These are phyloP conservation scores for Pocota personata DNA, from an alignment of 2,888 invertebrate genomes.

Conservation along the genomic window DNA sequence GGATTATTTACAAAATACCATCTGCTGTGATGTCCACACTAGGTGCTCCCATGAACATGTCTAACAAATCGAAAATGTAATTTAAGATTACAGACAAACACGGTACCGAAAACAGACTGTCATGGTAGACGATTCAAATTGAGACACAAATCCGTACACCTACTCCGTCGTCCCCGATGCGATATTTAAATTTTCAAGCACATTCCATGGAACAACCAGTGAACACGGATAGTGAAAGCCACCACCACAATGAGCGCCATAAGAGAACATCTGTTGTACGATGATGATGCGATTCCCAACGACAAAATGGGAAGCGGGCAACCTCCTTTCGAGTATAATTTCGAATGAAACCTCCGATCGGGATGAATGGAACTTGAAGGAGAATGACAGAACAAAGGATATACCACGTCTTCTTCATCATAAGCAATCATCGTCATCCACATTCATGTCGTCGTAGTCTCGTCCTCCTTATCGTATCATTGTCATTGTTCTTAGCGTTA, in stretches of 20 bases:
- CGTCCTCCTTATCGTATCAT: constrained; percentile 53
- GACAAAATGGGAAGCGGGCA: neutral
- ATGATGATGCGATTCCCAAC: neutral
- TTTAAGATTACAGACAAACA: constrained; percentile 2
- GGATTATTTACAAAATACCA: constrained; percentile 40
- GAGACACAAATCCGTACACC: neutral
- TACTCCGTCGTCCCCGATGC: neutral
- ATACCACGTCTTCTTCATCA: constrained; percentile 61
- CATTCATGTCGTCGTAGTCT: constrained; percentile 56
- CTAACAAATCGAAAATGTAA: constrained; percentile 44
- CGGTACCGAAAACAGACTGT: neutral
- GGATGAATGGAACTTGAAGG: constrained; percentile 51
- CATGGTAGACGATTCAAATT: neutral
- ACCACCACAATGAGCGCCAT: neutral
- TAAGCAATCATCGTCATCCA: constrained; percentile 55
- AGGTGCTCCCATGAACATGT: constrained; percentile 11
- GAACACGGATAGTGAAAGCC: neutral
- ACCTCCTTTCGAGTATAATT: constrained; percentile 18
- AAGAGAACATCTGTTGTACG: constrained; percentile 38
- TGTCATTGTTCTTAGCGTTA: constrained; percentile 62
- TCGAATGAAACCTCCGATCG: constrained; percentile 32
- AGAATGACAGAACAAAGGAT: constrained; percentile 58
- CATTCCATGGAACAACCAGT: neutral
- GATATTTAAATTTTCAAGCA: neutral
- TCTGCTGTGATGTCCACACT: constrained; percentile 27